A percentile compares a stretch with the other conserved stretches of the same genome.
Conservation (phyloP, 2,113 vertebrate genomes). For the Aegithalos caudatus region DNA sequence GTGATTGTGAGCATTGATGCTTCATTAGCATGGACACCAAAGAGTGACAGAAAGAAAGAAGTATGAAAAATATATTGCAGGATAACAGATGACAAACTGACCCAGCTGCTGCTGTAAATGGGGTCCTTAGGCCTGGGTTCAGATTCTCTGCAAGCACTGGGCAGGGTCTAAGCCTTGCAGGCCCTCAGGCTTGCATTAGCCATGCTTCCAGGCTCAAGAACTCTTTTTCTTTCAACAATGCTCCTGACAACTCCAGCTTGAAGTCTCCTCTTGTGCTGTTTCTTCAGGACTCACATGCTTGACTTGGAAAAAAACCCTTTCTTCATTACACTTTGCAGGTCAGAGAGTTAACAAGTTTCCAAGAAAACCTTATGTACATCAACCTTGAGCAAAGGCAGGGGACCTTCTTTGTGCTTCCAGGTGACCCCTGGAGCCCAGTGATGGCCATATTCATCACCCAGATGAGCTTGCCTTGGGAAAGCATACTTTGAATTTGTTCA, state of each 20-base stretch:
- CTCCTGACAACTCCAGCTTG: background rate
- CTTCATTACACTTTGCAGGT: background rate
- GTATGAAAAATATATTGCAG: background rate
- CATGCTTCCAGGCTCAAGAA: background rate
- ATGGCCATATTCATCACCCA: background rate
- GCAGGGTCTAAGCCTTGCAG: background rate
- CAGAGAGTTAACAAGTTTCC: background rate
- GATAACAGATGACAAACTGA: background rate
- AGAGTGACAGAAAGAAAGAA: background rate
- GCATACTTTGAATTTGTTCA: background rate
- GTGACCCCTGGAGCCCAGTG: background rate
- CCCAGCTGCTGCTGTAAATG: background rate
- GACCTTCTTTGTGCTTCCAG: background rate
- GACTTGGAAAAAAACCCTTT: background rate
- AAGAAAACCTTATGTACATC: background rate
- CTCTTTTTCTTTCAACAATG: background rate
- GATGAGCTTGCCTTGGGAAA: background rate
- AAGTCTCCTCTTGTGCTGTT: background rate
- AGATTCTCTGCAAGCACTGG: background rate
- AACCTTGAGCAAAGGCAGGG: background rate
- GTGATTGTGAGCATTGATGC: background rate
- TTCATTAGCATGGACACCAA: background rate
- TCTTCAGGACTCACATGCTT: background rate
- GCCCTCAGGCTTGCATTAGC: background rate
- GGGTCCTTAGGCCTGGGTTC: background rate